Conservation (phyloP, 2,797 vertebrate genomes). For the Lutjanus campechanus region DNA sequence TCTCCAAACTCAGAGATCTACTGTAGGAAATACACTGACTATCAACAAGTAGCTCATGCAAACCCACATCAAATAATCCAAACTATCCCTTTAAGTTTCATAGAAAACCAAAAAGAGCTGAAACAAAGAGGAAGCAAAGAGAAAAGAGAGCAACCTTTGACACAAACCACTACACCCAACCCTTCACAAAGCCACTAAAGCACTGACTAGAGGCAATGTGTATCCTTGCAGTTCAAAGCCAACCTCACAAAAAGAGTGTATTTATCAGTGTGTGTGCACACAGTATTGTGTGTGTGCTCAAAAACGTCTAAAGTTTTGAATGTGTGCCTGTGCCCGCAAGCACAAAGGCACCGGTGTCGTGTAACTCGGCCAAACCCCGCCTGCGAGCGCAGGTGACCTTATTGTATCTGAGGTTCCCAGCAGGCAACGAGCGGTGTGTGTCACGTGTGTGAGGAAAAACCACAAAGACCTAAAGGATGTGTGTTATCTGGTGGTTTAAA, state of each 20-base stretch:
- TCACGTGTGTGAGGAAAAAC: constrained; percentile 52
- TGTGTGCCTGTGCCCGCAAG: constrained; percentile 46
- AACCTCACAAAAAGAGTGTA: constrained; percentile 47
- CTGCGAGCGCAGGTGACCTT: constrained; percentile 72
- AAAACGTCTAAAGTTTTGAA: constrained; percentile 31
- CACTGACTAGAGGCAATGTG: constrained; percentile 57
- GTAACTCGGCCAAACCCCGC: constrained; percentile 67
- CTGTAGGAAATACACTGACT: no score
- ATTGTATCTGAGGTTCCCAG: constrained; percentile 63
- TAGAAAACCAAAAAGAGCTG: constrained; percentile 3
- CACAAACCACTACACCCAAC: constrained; percentile 60
- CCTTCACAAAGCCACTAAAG: constrained; percentile 66
- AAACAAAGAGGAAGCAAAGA: constrained; percentile 33
- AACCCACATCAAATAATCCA: no score
- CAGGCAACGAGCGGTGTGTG: constrained; percentile 43
- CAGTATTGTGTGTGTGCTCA: constrained; percentile 32
- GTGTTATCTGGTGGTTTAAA: constrained; percentile 64
- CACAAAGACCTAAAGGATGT: constrained; percentile 44
- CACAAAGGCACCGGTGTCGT: constrained; percentile 73
- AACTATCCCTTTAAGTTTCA: background rate
- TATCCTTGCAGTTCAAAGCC: constrained; percentile 71
- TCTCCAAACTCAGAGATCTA: no score
- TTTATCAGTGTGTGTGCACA: constrained; percentile 59
- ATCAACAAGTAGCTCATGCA: no score
- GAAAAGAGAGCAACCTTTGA: constrained; percentile 57